Percentiles rank a stretch among this genome's conserved stretches.
Evolutionary conservation across 2,113 vertebrate species (phyloP).

Genomic region (Sinocyclocheilus rhinocerous): DNA sequence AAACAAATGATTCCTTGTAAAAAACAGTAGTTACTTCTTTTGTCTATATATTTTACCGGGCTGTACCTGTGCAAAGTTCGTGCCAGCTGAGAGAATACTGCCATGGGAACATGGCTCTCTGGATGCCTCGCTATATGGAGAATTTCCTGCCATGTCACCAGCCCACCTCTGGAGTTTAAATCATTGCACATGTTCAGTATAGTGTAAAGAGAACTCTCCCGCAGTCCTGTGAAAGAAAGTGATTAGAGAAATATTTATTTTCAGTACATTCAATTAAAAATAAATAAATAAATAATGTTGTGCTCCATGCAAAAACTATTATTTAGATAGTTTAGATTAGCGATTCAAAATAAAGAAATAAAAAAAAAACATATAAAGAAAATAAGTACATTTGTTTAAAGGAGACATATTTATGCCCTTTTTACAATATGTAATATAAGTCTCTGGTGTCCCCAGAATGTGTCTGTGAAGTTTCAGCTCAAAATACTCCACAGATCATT

Average conservation of each 20-base stretch:
- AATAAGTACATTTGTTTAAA: no score
- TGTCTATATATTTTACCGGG: no score
- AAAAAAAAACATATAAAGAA: no score
- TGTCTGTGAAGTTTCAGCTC: no score
- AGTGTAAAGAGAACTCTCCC: slow-evolving; percentile 78
- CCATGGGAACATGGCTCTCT: slow-evolving; percentile 76
- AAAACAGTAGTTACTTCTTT: background rate
- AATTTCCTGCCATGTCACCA: slow-evolving; percentile 72
- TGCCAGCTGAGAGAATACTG: slow-evolving; percentile 76
- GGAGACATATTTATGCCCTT: no score
- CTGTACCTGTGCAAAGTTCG: slow-evolving; percentile 78
- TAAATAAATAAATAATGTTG: no score
- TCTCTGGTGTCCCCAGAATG: no score
- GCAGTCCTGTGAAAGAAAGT: slow-evolving; percentile 73
- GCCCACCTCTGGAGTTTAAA: slow-evolving; percentile 56
- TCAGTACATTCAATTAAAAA: background rate
- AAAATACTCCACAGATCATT: no score
- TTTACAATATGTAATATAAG: no score
- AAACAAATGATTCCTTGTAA: background rate
- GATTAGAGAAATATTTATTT: background rate
- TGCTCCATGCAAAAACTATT: no score
- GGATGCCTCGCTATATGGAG: slow-evolving; percentile 66
- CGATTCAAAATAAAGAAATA: no score
- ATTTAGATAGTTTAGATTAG: no score
- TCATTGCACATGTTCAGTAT: slow-evolving; percentile 75